Conservation (phyloP, 1,140 invertebrate species). For the Sweltsa coloradensis region DNA sequence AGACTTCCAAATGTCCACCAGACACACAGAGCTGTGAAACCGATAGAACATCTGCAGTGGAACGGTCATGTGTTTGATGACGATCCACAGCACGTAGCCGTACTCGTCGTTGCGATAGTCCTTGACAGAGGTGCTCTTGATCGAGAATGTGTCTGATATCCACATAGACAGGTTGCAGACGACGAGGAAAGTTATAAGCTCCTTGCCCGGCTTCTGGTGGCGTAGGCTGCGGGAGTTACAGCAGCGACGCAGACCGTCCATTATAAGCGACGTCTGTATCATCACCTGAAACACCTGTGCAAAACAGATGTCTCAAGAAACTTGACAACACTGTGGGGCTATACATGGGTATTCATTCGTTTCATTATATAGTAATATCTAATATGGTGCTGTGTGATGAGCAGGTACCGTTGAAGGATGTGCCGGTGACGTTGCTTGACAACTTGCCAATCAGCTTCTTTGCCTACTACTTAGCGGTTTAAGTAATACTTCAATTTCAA, state of each 20-base stretch:
- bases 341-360: no score
- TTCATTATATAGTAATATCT: no score
- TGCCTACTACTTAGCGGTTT: no score
- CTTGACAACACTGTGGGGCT: no score
- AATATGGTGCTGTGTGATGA: no score
- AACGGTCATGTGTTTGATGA: constrained; percentile 62
- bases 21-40: constrained; percentile 71
- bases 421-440: no score
- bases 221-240: constrained; percentile 44
- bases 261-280: constrained; percentile 61
- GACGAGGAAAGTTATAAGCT: constrained; percentile 63
- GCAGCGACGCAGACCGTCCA: constrained; percentile 59
- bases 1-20: constrained; percentile 73
- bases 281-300: constrained; percentile 46
- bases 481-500: no score
- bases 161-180: constrained; percentile 67
- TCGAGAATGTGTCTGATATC: constrained; percentile 60
- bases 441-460: no score
- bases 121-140: constrained; percentile 50
- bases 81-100: constrained; percentile 56
- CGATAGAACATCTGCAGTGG: constrained; percentile 71
- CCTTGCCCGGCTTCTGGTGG: constrained; percentile 58
- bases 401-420: no score
- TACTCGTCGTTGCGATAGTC: constrained; percentile 53
- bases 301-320: constrained; percentile 10